Base-by-base conservation (phyloP, 2,797 vertebrate genomes). In the Gouania willdenowi region DNA sequence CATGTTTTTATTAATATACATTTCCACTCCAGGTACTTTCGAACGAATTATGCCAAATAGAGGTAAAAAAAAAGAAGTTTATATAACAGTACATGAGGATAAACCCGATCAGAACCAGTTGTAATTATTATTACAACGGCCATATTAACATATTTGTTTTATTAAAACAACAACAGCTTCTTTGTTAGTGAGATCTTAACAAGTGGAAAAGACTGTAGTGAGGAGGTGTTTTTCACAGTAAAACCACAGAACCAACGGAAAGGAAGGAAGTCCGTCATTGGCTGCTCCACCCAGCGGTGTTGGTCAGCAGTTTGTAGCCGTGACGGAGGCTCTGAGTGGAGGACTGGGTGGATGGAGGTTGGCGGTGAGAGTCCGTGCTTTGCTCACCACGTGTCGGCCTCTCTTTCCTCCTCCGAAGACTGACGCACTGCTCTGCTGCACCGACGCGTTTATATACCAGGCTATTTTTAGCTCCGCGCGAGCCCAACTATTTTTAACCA, bases 401-500 rank as follows among this genome's bases (percentile, higher is more conserved):
- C 43, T 39, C 36, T 28, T 3, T 5, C 23, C 11, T 29, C 16
- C 10, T 20, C 11, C 51, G 35, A 66, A 14, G 36, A 74, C n/a
- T 66, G 24, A 2, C n/a, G 3, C 37, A 1, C 58, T 0, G 0
- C 14, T 1, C 7, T 1, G 35, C 18, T 7, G 8, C 3, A 18
- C 37, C 8, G 14, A 42, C 36, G 17, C 13, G 14, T 29, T 80
- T 84, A 79, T 83, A 84, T 83, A 84, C 75, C 20, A 16, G 1
- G 33, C 79, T 84, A 84, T 86, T 86, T 86, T 84, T 86, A 83
- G 80, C 43, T 20, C 14, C 17, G 27, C 44, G 23, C 64, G 15
- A 71, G 67, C 67, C 48, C 72, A 54, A 79, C 78, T 81, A 79
- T 74, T 70, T 83, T 82, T 82, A 82, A 77, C 81, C 81, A 86